phyloP scores from a whole-genome alignment of 2,113 vertebrate species.

The Capra hircus region DNA sequence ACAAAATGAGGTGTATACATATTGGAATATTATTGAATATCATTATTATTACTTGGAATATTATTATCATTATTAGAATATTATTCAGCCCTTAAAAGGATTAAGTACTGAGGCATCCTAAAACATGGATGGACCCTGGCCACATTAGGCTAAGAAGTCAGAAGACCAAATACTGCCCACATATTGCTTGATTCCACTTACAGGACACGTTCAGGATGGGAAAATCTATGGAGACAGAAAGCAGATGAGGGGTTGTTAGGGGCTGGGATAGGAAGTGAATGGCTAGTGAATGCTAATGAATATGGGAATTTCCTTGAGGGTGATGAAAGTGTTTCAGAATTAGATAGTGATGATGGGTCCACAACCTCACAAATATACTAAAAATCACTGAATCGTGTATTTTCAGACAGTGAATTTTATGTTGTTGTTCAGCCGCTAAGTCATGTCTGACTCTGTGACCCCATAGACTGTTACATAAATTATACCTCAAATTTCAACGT shows the following conservation, averaged over 20 bases:
- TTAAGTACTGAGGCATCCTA: background rate
- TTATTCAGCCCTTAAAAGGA: too few relatives aligned
- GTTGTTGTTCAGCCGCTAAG: background rate
- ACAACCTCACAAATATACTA: background rate
- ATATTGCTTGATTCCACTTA: background rate
- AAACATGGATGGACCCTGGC: background rate
- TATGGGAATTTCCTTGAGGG: fast-evolving
- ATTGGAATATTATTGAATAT: background rate
- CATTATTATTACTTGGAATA: background rate
- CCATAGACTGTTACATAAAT: background rate
- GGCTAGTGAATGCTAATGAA: background rate
- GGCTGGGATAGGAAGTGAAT: background rate
- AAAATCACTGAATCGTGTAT: background rate
- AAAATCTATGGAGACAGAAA: background rate
- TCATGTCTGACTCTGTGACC: background rate
- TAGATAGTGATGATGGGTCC: too few relatives aligned
- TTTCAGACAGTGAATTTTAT: background rate
- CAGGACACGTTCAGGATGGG: background rate
- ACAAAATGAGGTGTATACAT: background rate
- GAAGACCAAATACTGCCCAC: background rate
- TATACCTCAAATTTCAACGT: background rate
- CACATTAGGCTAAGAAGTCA: background rate
- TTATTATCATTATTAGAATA: background rate
- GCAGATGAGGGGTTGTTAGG: background rate
- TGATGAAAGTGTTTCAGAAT: background rate